Evolutionary conservation across 2,113 vertebrate species (phyloP).

Genomic region (Nycticryphes semicollaris): DNA sequence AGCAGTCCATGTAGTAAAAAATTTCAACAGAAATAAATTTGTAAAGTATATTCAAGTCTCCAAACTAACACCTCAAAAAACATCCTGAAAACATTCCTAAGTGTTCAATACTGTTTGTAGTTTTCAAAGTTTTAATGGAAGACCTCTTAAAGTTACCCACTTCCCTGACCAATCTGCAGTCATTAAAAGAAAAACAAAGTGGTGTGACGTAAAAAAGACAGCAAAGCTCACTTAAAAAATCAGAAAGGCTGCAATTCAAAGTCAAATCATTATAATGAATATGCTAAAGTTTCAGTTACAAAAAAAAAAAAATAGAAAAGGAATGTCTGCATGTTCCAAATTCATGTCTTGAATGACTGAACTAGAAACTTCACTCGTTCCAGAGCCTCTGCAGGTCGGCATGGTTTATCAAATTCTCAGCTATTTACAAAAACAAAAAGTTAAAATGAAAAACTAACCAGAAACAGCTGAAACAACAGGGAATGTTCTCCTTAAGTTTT

Average conservation of each 20-base stretch:
- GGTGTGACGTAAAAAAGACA: background rate
- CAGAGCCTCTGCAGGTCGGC: background rate
- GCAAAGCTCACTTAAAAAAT: background rate
- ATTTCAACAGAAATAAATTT: background rate
- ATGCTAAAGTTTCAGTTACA: background rate
- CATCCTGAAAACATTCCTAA: background rate
- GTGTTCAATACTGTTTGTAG: background rate
- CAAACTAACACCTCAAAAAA: background rate
- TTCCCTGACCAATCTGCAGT: background rate
- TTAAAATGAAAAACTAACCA: constrained; percentile 21
- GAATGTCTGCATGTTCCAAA: background rate
- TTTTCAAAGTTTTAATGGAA: background rate
- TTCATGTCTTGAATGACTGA: background rate
- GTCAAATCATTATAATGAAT: background rate
- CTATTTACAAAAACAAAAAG: background rate
- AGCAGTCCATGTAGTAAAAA: background rate
- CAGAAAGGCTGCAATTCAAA: background rate
- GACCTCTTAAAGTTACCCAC: background rate
- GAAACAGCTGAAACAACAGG: constrained; percentile 1
- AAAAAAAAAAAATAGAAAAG: background rate
- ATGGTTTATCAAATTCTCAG: background rate
- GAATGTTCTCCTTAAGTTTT: background rate
- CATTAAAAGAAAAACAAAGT: background rate
- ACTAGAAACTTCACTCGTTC: background rate
- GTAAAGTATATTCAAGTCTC: background rate